Base-by-base conservation (phyloP, 1,140 invertebrate species). In the Lethrus apterus region DNA sequence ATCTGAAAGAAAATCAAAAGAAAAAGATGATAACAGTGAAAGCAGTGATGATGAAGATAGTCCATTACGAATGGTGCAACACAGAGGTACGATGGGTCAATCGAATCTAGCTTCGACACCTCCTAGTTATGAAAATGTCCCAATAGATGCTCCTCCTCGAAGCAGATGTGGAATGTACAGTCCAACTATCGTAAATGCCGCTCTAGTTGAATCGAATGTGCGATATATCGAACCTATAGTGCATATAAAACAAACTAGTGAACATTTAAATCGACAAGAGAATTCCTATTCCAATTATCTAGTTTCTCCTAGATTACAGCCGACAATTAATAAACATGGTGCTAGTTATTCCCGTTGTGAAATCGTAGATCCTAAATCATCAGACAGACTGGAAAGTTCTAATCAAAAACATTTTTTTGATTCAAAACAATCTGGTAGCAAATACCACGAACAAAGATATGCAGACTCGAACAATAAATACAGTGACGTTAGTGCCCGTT, bases 11-110 rank as follows among this genome's bases (percentile, higher is more conserved):
- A 36, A 44, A n/a, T 44, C 40, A 14, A 45, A 46, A 14, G 32
- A 52, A 18, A 44, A 57, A 18, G 60, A 52, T 2, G 49, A 56
- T 4, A 53, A 63, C 46, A 64, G 62, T 3, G 75, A 78, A 56
- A 77, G 70, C 48, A 75, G 71, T 51, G 70, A 79, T 48, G 71
- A 78, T 58, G 75, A 77, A 60, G 71, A 75, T 52, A 65, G 62
- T 45, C 73, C 73, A 4, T 68, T 75, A 17, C 62, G 72, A 44
- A 69, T 64, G 45, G 59, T 65, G 4, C 67, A 71, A 41, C 68
- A 70, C 46, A 71, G 70, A 0, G 72, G 72, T 3, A 66, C 70
- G 0, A 74, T 75, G 72, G 70, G 66, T 34, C 72, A 75, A 47
- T 64, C 72, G 3, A 75, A 74, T 55, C 52, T 75, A 5, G 60